Conservation (phyloP, 2,113 vertebrate genomes). For the Polypterus senegalus region DNA sequence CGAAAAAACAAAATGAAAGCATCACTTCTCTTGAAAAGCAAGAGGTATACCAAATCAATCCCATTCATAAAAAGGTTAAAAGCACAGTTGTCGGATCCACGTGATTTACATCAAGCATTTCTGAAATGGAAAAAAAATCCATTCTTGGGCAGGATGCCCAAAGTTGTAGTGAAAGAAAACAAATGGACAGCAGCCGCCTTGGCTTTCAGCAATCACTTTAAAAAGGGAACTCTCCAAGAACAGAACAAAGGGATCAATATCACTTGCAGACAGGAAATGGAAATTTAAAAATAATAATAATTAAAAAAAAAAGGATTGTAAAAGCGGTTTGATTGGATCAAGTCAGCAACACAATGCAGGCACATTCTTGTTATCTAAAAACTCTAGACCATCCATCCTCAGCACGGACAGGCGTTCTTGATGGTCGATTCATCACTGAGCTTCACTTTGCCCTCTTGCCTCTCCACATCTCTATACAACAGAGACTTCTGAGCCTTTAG, state of each 20-base stretch:
- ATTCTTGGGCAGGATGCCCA: background rate
- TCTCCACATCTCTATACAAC: constrained; percentile 72
- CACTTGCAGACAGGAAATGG: background rate
- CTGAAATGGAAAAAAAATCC: too few species aligned
- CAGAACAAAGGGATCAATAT: too few species aligned
- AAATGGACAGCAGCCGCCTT: constrained; percentile 5
- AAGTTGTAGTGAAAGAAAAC: constrained; percentile 4
- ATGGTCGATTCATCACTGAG: constrained; percentile 48
- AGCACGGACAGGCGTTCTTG: constrained; percentile 76
- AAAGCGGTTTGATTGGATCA: constrained; percentile 1
- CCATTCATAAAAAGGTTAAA: too few species aligned
- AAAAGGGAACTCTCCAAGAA: too few species aligned
- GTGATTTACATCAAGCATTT: too few species aligned
- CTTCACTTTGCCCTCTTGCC: constrained; percentile 67
- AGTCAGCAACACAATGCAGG: constrained; percentile 18
- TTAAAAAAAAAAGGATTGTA: constrained; percentile 8
- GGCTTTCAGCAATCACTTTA: too few species aligned
- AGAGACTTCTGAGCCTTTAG: constrained; percentile 90
- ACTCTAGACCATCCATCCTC: constrained; percentile 28
- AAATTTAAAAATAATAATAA: constrained; percentile 1
- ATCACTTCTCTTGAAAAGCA: too few species aligned
- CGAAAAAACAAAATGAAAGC: too few species aligned
- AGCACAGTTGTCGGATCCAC: too few species aligned
- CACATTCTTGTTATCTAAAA: constrained; percentile 20
- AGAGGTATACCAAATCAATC: too few species aligned